Base-by-base conservation (phyloP, 2,888 invertebrate genomes). In the Synergus laeviventris region DNA sequence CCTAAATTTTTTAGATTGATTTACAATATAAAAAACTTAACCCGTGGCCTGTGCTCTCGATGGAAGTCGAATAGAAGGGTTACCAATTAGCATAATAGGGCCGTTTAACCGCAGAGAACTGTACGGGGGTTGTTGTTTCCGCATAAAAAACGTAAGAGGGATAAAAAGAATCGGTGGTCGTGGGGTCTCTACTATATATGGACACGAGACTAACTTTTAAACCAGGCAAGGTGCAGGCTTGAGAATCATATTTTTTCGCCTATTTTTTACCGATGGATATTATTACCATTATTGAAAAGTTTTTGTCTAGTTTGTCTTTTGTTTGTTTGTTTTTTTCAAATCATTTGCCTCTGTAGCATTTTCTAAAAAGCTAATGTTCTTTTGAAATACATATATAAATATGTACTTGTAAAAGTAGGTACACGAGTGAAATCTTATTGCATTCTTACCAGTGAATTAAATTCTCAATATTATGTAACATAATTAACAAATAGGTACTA, bases 51-150 rank as follows among this genome's bases (percentile, higher is more conserved):
- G 31, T 31, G 31, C 31, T 9, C 42, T 24, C 31, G 16, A 31
- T 70, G 31, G 66, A 45, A 49, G 66, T 70, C 31, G 16, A 45
- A 24, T 31, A 24, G 45, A 49, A 70, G 66, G 66, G 45, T 70
- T 70, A 66, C 66, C n/a, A 70, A 70, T 70, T 70, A 70, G 45
- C 45, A 45, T 70, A 70, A 70, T 70, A 70, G 31, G 66, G 45
- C 45, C 42, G 31, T 70, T 70, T 49, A 70, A 31, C 31, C 49
- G 66, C 66, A 70, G 24, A 45, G 45, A 70, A 45, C 39, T 64
- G 18, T 45, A 42, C 7, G 16, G n/a, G 45, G 24, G 16, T 31
- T 31, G 16, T 49, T 49, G 8, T 45, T 70, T 16, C 49, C 7
- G 45, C 31, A 31, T 1, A 70, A 70, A 66, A 70, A 70, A 21